Conservation (phyloP, 2,888 invertebrate genomes). For the Rhagonycha fulva region DNA sequence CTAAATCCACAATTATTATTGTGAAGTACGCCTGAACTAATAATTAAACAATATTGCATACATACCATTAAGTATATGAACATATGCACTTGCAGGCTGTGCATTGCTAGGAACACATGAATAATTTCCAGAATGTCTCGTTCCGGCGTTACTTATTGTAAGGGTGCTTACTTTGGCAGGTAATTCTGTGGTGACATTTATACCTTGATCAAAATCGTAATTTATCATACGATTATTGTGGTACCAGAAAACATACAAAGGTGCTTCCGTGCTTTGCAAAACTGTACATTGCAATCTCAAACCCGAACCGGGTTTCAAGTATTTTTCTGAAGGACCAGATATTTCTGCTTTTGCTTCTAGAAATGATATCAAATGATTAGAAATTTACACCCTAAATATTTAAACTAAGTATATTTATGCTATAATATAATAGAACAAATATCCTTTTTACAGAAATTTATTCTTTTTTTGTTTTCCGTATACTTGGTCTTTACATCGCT, state of each 20-base stretch:
- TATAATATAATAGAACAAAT: no score
- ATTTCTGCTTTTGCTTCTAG: constrained; percentile 87
- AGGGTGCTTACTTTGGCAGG: constrained; percentile 72
- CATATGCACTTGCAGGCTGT: constrained; percentile 82
- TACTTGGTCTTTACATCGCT: no score
- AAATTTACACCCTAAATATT: not conserved
- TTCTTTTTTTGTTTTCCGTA: no score
- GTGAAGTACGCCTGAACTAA: not conserved
- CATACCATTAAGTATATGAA: constrained; percentile 89
- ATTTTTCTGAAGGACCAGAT: constrained; percentile 83
- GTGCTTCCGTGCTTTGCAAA: constrained; percentile 82
- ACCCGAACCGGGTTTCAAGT: constrained; percentile 84
- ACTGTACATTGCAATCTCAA: constrained; percentile 81
- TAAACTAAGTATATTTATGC: no score
- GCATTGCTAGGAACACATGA: constrained; percentile 90
- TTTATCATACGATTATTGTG: constrained; percentile 92
- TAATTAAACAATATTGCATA: constrained; percentile 23
- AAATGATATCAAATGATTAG: constrained; percentile 37
- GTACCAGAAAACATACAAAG: constrained; percentile 85
- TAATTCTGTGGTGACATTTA: constrained; percentile 83
- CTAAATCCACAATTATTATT: not conserved
- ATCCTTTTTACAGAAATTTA: no score
- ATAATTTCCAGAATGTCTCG: constrained; percentile 84
- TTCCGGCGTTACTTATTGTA: constrained; percentile 61
- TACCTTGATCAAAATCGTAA: constrained; percentile 83